Conservation (phyloP, 2,797 vertebrate species). For the Selene dorsalis region DNA sequence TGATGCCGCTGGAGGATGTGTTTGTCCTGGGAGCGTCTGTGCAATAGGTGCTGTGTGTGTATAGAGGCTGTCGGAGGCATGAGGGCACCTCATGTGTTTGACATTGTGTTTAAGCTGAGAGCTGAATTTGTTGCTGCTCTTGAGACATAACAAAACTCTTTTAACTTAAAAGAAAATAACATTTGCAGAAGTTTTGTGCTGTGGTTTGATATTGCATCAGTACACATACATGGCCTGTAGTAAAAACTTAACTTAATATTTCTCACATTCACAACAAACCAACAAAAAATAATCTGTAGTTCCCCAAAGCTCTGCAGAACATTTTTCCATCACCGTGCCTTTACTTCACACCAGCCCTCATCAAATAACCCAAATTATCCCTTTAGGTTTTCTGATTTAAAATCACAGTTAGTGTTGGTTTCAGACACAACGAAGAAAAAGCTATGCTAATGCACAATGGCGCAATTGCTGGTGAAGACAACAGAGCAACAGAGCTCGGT, state of each 20-base stretch:
- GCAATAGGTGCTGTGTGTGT: not conserved
- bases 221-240: not conserved
- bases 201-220: not conserved
- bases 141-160: conserved; percentile 8
- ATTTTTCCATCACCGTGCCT: not conserved
- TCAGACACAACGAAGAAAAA: too few relatives aligned
- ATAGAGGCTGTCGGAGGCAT: conserved; percentile 15
- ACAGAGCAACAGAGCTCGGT: too few relatives aligned
- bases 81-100: not conserved
- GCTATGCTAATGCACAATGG: too few relatives aligned
- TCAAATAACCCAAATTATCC: not conserved
- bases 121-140: conserved; percentile 11
- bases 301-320: too few relatives aligned
- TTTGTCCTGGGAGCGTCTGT: conserved; percentile 5
- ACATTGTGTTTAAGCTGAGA: conserved; percentile 1
- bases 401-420: not conserved
- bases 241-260: not conserved
- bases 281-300: not conserved
- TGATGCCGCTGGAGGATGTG: conserved; percentile 18
- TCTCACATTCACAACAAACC: not conserved
- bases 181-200: not conserved
- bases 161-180: not conserved
- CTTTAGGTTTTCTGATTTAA: not conserved
- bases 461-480: too few relatives aligned
- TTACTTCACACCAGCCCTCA: not conserved